These are phyloP conservation scores for Lateolabrax maculatus DNA, from an alignment of 2,797 vertebrate species.

Conservation along the genomic window DNA sequence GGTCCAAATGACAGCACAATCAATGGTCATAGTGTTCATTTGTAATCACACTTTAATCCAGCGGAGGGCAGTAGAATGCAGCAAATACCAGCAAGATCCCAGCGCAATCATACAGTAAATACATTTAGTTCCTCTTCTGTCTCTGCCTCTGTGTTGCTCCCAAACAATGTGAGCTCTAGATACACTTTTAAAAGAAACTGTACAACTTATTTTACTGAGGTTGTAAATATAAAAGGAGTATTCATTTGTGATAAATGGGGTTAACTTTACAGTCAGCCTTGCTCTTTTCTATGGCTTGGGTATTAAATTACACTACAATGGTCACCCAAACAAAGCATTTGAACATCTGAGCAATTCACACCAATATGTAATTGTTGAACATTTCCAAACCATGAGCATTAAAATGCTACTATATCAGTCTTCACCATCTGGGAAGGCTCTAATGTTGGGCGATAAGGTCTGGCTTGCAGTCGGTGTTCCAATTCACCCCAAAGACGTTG, in stretches of 20 bases:
- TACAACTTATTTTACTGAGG: background rate
- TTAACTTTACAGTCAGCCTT: background rate
- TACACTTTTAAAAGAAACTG: constrained; percentile 3
- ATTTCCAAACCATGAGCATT: background rate
- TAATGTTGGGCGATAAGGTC: background rate
- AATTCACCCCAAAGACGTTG: background rate
- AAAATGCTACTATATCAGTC: background rate
- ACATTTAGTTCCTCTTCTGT: background rate
- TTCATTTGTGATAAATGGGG: background rate
- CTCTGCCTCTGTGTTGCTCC: background rate
- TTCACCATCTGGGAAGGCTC: background rate
- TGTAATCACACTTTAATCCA: constrained; percentile 35
- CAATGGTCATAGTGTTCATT: background rate
- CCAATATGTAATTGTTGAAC: background rate
- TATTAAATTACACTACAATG: background rate
- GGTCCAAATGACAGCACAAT: no score
- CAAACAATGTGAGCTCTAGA: background rate
- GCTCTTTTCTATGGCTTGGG: background rate
- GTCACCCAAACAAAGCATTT: background rate
- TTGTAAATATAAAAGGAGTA: background rate
- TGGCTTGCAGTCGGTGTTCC: background rate
- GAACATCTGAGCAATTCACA: background rate
- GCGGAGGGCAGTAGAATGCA: constrained; percentile 46
- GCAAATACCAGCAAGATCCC: background rate
- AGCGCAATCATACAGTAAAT: background rate